A percentile compares a stretch with the other conserved stretches of the same genome.
These are phyloP conservation scores for Pollicipes pollicipes DNA, from an alignment of 1,140 invertebrate species.

Conservation along the genomic window DNA sequence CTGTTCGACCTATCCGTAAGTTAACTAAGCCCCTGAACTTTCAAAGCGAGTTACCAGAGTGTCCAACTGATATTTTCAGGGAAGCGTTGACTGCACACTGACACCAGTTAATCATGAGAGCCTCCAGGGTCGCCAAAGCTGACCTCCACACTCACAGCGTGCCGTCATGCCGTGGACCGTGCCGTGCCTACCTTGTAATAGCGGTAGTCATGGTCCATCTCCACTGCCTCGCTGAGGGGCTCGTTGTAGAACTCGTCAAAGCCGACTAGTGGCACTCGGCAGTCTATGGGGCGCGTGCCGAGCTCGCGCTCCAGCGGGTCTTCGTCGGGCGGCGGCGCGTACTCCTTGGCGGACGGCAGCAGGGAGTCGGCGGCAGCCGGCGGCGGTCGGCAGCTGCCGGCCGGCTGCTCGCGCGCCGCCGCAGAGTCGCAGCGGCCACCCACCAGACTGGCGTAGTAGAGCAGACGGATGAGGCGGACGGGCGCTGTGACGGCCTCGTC, in stretches of 20 bases:
- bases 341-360: conserved; percentile 21
- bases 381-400: conserved; percentile 5
- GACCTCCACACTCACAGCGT: too few relatives aligned
- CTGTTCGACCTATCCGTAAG: too few relatives aligned
- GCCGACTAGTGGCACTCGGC: conserved; percentile 58
- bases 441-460: conserved; percentile 76
- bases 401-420: conserved; percentile 11
- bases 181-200: conserved; percentile 68
- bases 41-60: too few relatives aligned
- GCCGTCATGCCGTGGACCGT: too few relatives aligned
- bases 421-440: conserved; percentile 36
- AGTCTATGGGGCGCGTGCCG: conserved; percentile 55
- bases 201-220: conserved; percentile 82
- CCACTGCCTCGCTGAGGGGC: conserved; percentile 69
- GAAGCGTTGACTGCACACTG: too few relatives aligned
- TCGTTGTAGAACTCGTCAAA: conserved; percentile 87
- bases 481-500: conserved; percentile 30
- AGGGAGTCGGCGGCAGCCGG: conserved; percentile 12
- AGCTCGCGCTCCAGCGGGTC: conserved; percentile 36
- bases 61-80: too few relatives aligned
- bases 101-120: too few relatives aligned
- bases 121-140: too few relatives aligned
- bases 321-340: conserved; percentile 21
- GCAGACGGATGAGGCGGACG: conserved; percentile 41
- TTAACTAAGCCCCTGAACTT: too few relatives aligned